Conservation (phyloP, 2,888 invertebrate genomes). For the Ligdia adustata region DNA sequence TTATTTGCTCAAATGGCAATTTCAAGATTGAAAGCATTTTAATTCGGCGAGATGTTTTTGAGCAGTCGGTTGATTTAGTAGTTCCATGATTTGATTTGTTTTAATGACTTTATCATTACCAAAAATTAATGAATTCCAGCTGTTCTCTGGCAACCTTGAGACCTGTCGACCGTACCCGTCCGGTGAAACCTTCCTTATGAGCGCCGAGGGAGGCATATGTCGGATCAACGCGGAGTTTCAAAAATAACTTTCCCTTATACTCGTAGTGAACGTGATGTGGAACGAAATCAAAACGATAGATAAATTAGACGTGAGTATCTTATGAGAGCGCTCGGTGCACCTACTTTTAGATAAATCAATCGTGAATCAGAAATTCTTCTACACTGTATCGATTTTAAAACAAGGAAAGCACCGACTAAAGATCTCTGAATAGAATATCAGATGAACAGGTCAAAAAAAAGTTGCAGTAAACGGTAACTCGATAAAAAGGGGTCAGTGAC, state of each 20-base stretch:
- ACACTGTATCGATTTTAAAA: slow-evolving; percentile 9
- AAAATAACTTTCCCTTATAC: slow-evolving; percentile 46
- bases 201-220: slow-evolving; percentile 65
- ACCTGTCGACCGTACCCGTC: slow-evolving; percentile 55
- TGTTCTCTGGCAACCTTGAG: slow-evolving; percentile 58
- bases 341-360: slow-evolving; percentile 21
- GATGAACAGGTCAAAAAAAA: slow-evolving; percentile 71
- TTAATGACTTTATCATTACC: slow-evolving; percentile 8
- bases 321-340: slow-evolving; percentile 14
- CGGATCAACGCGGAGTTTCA: slow-evolving; percentile 65
- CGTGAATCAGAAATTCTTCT: slow-evolving; percentile 5
- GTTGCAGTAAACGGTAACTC: slow-evolving; percentile 55
- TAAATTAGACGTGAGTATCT: slow-evolving; percentile 11
- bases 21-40: background rate
- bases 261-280: slow-evolving; percentile 13
- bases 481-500: slow-evolving; percentile 78
- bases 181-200: slow-evolving; percentile 56
- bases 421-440: slow-evolving; percentile 19
- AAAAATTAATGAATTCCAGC: slow-evolving; percentile 42
- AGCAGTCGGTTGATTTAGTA: no score
- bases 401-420: slow-evolving; percentile 12
- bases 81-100: slow-evolving; percentile 9
- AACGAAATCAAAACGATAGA: slow-evolving; percentile 22
- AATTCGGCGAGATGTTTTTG: background rate
- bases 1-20: slow-evolving; percentile 21